Percentiles rank a stretch among this genome's conserved stretches.
phyloP scores from a whole-genome alignment of 2,797 vertebrate genomes.

The Rhabdophis nuchalis region DNA sequence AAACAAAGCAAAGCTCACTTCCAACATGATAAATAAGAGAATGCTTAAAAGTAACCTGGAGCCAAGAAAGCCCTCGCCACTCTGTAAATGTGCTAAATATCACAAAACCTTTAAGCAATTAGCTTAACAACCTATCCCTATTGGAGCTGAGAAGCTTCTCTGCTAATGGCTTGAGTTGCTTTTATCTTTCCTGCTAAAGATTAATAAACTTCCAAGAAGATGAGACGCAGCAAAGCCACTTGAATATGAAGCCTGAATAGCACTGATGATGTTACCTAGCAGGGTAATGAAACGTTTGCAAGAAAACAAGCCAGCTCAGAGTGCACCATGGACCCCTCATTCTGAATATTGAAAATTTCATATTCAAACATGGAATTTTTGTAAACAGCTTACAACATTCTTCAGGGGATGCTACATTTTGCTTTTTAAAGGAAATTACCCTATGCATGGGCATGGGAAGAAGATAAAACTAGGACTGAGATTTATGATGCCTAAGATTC shows the following conservation, averaged over 20 bases:
- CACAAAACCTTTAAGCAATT: conserved; percentile 6
- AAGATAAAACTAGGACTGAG: not conserved
- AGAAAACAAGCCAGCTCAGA: not conserved
- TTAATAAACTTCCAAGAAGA: not conserved
- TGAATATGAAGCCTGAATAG: not conserved
- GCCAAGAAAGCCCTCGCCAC: not conserved
- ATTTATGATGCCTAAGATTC: not conserved
- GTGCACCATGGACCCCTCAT: not conserved
- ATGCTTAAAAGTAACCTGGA: conserved; percentile 27
- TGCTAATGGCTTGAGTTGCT: conserved; percentile 5
- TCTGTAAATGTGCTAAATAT: conserved; percentile 4
- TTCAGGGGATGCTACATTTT: not conserved
- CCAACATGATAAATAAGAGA: conserved; percentile 22
- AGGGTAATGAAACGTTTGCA: not conserved
- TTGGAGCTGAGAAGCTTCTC: not conserved
- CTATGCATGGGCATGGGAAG: not conserved
- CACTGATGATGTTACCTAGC: not conserved
- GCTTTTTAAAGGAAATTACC: not conserved
- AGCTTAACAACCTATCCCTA: conserved; percentile 1
- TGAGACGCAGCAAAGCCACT: not conserved
- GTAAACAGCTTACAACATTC: not conserved
- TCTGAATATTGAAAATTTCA: not conserved
- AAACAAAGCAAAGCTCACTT: conserved; percentile 27
- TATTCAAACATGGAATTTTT: not conserved
- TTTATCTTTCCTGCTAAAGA: conserved; percentile 22